A percentile compares a stretch with the other conserved stretches of the same genome.
Evolutionary conservation across 2,797 vertebrate genomes (phyloP).

Genomic region (Acestrorhynchus altus): DNA sequence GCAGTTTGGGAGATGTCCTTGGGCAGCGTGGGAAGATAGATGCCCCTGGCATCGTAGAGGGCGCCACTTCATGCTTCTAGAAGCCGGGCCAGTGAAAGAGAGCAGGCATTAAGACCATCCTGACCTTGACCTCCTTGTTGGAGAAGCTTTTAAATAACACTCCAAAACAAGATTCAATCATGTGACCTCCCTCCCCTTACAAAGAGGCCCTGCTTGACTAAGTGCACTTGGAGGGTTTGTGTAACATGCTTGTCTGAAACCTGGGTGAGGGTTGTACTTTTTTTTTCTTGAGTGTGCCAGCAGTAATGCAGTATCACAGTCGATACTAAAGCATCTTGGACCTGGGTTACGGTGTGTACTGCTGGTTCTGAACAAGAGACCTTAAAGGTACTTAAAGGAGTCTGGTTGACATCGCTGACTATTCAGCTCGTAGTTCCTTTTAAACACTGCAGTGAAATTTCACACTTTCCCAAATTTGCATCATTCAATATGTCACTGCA

Average conservation of each 20-base stretch:
- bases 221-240: conserved; percentile 32
- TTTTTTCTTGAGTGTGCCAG: background rate
- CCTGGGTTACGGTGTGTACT: background rate
- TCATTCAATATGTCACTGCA: too few relatives aligned
- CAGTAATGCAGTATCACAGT: conserved; percentile 46
- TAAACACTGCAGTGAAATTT: too few relatives aligned
- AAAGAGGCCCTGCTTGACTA: conserved; percentile 66
- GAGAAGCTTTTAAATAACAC: conserved; percentile 79
- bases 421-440: too few relatives aligned
- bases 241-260: conserved; percentile 42
- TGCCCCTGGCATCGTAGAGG: conserved; percentile 28
- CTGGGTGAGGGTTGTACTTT: conserved; percentile 35
- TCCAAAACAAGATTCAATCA: conserved; percentile 78
- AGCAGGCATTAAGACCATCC: conserved; percentile 68
- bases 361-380: too few relatives aligned
- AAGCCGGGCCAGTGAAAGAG: conserved; percentile 40
- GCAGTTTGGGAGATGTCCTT: conserved; percentile 46
- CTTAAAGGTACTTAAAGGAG: too few relatives aligned
- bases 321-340: conserved; percentile 45
- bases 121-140: conserved; percentile 80
- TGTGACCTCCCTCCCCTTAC: conserved; percentile 68
- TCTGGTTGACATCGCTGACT: too few relatives aligned
- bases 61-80: conserved; percentile 48
- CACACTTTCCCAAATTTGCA: too few relatives aligned
- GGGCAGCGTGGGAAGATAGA: conserved; percentile 44